A percentile compares a stretch with the other conserved stretches of the same genome.
Evolutionary conservation across 2,113 vertebrate species (phyloP).

Genomic region (Empidonax traillii): DNA sequence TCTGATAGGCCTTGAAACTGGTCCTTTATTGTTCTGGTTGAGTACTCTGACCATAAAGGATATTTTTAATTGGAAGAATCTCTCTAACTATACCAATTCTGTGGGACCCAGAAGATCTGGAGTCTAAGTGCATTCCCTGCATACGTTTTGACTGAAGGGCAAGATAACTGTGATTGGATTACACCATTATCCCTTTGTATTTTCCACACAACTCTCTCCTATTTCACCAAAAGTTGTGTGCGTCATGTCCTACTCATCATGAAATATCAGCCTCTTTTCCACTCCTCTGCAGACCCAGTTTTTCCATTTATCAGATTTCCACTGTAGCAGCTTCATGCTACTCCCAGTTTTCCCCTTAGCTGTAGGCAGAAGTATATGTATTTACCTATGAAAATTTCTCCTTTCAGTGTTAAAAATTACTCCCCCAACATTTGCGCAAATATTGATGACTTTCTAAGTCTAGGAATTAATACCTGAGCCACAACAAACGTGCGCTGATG

Average conservation of each 20-base stretch:
- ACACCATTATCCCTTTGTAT: not conserved
- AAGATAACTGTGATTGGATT: not conserved
- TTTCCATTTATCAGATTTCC: not conserved
- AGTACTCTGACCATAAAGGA: accelerated
- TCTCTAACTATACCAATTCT: not conserved
- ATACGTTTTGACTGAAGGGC: not conserved
- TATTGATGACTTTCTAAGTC: not conserved
- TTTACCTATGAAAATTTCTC: not conserved
- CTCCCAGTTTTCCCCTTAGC: not conserved
- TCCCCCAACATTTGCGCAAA: not conserved
- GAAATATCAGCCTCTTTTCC: not conserved
- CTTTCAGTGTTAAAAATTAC: not conserved
- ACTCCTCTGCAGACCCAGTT: not conserved
- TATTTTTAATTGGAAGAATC: not conserved
- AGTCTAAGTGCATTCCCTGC: not conserved
- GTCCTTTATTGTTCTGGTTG: accelerated
- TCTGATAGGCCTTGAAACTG: not conserved
- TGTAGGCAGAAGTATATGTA: not conserved
- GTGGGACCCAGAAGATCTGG: not conserved
- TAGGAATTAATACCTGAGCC: not conserved
- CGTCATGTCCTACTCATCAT: not conserved
- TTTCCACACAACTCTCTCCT: not conserved
- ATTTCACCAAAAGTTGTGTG: not conserved
- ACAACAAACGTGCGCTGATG: not conserved
- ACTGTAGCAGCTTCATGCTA: not conserved